phyloP scores from a whole-genome alignment of 2,888 invertebrate genomes.

The Unio delphinus region DNA sequence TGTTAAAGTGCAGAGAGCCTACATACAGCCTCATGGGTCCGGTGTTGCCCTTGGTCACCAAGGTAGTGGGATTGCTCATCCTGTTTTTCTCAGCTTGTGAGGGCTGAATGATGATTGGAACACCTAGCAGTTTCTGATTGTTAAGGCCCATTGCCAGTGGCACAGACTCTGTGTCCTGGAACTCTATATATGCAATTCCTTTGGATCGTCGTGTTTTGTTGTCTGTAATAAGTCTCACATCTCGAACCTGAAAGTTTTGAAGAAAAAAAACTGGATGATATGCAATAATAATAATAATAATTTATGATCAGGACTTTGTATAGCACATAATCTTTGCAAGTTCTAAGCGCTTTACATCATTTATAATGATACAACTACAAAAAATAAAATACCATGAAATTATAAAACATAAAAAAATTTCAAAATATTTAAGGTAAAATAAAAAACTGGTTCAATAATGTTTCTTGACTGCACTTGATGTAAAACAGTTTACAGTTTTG shows the following conservation, averaged over 20 bases:
- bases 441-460: no score
- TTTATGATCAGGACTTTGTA: no score
- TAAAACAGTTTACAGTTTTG: no score
- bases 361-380: no score
- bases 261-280: conserved; percentile 1
- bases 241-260: conserved; percentile 77
- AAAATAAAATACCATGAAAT: no score
- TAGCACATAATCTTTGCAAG: no score
- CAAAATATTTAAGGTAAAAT: no score
- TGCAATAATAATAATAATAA: neutral
- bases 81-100: conserved; percentile 88
- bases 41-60: conserved; percentile 71
- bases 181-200: conserved; percentile 99
- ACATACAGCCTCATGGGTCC: conserved; percentile 98
- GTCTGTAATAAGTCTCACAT: conserved; percentile 98
- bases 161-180: conserved; percentile 97
- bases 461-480: no score
- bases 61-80: conserved; percentile 64
- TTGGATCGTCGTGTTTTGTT: conserved; percentile 99
- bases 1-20: conserved; percentile 97
- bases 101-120: conserved; percentile 98
- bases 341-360: no score
- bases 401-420: no score
- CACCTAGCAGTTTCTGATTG: conserved; percentile 93
- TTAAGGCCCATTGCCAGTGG: conserved; percentile 94